Percentiles rank a stretch among this genome's conserved stretches.
Conservation (phyloP, 2,888 invertebrate species). For the Lissonota sp. region DNA sequence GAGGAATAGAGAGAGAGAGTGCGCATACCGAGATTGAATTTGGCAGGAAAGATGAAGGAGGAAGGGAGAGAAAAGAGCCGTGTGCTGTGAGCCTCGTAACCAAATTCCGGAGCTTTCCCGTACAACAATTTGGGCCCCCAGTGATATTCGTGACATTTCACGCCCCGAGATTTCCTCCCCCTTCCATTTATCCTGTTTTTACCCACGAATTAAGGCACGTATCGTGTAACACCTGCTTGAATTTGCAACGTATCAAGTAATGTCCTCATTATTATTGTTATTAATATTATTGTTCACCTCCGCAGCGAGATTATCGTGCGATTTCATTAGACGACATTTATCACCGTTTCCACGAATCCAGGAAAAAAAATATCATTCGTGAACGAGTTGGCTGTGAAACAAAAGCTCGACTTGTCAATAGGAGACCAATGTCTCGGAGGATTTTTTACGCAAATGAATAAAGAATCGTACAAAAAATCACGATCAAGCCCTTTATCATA, state of each 20-base stretch:
- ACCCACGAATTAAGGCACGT: background rate
- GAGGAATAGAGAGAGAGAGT: constrained; percentile 36
- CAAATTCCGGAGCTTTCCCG: constrained; percentile 71
- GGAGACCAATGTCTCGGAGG: background rate
- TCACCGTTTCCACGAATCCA: too few relatives aligned
- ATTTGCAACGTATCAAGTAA: background rate
- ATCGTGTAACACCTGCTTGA: constrained; percentile 41
- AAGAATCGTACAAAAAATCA: background rate
- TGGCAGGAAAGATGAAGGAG: constrained; percentile 37
- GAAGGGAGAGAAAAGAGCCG: constrained; percentile 50
- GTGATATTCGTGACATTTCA: constrained; percentile 51
- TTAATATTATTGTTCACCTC: background rate
- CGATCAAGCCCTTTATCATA: background rate
- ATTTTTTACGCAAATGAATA: background rate
- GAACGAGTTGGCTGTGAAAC: constrained; percentile 36
- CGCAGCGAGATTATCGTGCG: too few relatives aligned
- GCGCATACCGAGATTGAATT: constrained; percentile 46
- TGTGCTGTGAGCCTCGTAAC: constrained; percentile 80
- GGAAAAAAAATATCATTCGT: background rate
- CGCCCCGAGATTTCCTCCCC: constrained; percentile 12
- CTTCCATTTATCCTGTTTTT: background rate
- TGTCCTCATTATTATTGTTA: background rate
- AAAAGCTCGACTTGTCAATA: constrained; percentile 9
- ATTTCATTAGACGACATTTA: too few relatives aligned
- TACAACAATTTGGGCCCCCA: constrained; percentile 60